Evolutionary conservation across 2,888 invertebrate species (phyloP).

Genomic region (Spisula subtruncata): DNA sequence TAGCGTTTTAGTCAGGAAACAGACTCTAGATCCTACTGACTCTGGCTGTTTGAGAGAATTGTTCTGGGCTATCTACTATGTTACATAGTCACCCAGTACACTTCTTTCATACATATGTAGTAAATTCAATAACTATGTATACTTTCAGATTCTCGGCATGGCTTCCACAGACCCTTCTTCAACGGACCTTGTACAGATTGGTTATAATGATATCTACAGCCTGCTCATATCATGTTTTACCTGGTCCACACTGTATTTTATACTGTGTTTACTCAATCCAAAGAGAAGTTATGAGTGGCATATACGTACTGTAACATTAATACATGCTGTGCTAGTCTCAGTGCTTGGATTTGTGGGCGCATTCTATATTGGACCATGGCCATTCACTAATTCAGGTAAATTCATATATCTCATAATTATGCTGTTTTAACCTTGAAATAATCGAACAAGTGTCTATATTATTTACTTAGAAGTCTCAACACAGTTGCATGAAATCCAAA

Average conservation of each 20-base stretch:
- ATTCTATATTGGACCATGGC: conserved; percentile 85
- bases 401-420: too few relatives aligned
- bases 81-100: too few relatives aligned
- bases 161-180: background rate
- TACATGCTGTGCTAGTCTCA: conserved; percentile 82
- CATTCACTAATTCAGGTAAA: conserved; percentile 85
- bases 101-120: too few relatives aligned
- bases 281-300: conserved; percentile 84
- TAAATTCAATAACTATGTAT: background rate
- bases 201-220: conserved; percentile 31
- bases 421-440: too few relatives aligned
- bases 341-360: conserved; percentile 78
- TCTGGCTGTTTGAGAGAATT: too few relatives aligned
- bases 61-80: too few relatives aligned
- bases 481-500: too few relatives aligned
- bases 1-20: too few relatives aligned
- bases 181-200: conserved; percentile 27
- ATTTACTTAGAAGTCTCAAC: too few relatives aligned
- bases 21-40: too few relatives aligned
- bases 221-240: conserved; percentile 72
- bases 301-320: conserved; percentile 82
- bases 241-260: conserved; percentile 83
- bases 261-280: conserved; percentile 77
- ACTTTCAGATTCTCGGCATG: conserved; percentile 1
- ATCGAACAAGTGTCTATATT: too few relatives aligned